Conservation (phyloP, 2,113 vertebrate species). For the Tichodroma muraria region DNA sequence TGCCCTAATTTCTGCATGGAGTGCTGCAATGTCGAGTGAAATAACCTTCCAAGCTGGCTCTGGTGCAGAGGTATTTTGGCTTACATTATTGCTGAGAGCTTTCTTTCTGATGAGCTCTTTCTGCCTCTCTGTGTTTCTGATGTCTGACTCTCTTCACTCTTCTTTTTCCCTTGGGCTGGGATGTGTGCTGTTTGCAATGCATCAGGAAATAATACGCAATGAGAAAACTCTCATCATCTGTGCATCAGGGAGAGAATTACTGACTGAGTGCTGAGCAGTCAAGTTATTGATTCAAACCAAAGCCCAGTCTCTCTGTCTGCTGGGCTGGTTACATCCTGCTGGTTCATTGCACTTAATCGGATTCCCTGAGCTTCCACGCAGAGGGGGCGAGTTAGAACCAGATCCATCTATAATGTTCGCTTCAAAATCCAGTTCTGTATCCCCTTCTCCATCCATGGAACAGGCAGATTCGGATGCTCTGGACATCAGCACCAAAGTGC, state of each 20-base stretch:
- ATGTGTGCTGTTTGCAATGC: neutral
- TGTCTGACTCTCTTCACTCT: neutral
- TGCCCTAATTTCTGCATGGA: neutral
- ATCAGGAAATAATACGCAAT: neutral
- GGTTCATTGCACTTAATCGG: constrained; percentile 45
- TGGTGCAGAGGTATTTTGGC: neutral
- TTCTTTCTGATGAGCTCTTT: neutral
- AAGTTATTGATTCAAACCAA: constrained; percentile 57
- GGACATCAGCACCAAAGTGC: constrained; percentile 97
- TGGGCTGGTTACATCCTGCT: constrained; percentile 5
- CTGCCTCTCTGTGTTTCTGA: neutral
- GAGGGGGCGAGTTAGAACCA: neutral
- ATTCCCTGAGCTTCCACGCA: constrained; percentile 25
- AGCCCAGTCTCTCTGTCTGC: constrained; percentile 27
- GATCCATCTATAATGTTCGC: constrained; percentile 70
- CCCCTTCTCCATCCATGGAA: constrained; percentile 88
- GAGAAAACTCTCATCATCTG: constrained; percentile 25
- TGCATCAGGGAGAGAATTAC: constrained; percentile 39
- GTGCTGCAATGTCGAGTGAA: constrained; percentile 24
- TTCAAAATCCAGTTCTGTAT: constrained; percentile 75
- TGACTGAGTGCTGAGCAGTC: constrained; percentile 62
- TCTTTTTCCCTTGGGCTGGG: neutral
- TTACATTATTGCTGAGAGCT: neutral
- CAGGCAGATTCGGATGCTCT: constrained; percentile 83
- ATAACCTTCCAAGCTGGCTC: constrained; percentile 8